Percentiles rank a stretch among this genome's conserved stretches.
Evolutionary conservation across 2,888 invertebrate species (phyloP).

Genomic region (Drosophila trichaetosa): DNA sequence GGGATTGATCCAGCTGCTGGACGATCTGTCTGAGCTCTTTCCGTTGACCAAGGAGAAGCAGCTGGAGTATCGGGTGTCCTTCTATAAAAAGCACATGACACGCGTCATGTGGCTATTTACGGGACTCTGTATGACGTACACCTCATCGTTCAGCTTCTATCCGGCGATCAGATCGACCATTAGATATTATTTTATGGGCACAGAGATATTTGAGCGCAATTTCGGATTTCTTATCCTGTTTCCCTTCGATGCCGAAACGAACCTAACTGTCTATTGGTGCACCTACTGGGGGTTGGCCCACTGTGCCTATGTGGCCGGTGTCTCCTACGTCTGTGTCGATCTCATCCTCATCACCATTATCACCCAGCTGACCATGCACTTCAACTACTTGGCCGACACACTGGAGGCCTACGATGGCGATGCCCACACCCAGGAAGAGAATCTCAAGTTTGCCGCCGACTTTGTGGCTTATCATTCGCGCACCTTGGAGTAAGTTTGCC

Average conservation of each 20-base stretch:
- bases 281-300: conserved; percentile 68
- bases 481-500: conserved; percentile 59
- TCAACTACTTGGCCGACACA: conserved; percentile 69
- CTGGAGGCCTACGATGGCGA: conserved; percentile 58
- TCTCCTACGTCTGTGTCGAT: conserved; percentile 77
- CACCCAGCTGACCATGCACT: conserved; percentile 75
- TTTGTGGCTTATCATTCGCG: conserved; percentile 60
- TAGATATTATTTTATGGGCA: conserved; percentile 61
- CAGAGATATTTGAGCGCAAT: conserved; percentile 68
- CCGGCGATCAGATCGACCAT: conserved; percentile 68
- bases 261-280: conserved; percentile 65
- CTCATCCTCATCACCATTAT: conserved; percentile 74
- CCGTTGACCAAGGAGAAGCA: conserved; percentile 58
- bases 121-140: conserved; percentile 71
- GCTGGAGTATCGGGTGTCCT: conserved; percentile 44
- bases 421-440: conserved; percentile 47
- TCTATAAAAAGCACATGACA: conserved; percentile 59
- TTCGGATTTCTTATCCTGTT: conserved; percentile 65
- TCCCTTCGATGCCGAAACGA: conserved; percentile 62
- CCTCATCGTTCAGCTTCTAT: conserved; percentile 76
- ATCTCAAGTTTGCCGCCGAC: conserved; percentile 53
- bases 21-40: conserved; percentile 68
- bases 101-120: conserved; percentile 67
- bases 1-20: conserved; percentile 53
- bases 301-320: conserved; percentile 74